Base-by-base conservation (phyloP, 2,888 invertebrate genomes). In the Bellardia bayeri region DNA sequence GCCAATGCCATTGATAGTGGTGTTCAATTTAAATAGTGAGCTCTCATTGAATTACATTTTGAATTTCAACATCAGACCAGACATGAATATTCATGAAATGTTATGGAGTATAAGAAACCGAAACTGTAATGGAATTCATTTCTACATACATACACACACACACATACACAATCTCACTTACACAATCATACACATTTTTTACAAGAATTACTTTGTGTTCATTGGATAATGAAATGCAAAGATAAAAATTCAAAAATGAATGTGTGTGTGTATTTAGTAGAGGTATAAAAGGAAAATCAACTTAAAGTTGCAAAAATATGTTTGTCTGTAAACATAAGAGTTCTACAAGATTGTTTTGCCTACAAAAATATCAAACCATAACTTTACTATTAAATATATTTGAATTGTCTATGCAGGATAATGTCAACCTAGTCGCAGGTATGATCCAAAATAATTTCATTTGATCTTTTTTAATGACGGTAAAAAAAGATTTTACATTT, bases 11-110 rank as follows among this genome's bases (percentile, higher is more conserved):
- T 85, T 71, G 85, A 82, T 82, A 87, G 82, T 82, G 54, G 75
- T 58, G 85, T 87, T 85, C 85, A 85, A 87, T 87, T 85, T 82
- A 71, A 87, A 87, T 82, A 75, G 79, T 80, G 37, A 66, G 79
- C 69, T 87, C 85, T 82, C 78, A 87, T 87, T 82, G 85, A 85
- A 85, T 87, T 85, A 87, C 87, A 87, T 63, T 87, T 85, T 82
- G 82, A 87, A 85, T 87, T 85, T 87, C 87, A 82, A 75, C 4
- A 78, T 76, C 42, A 75, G 69, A 82, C 74, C 82, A 78, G 84
- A 45, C 81, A 87, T 85, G 87, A 87, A 87, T 87, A 87, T 87
- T 87, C 82, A 87, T 87, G 75, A 85, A 75, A 79, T 80, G 61
- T 81, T 85, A 80, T 81, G 61, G 85, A 64, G 75, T 69, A 85